A percentile compares a stretch with the other conserved stretches of the same genome.
Conservation (phyloP, 1,140 invertebrate genomes). For the Phymastichus coffea region DNA sequence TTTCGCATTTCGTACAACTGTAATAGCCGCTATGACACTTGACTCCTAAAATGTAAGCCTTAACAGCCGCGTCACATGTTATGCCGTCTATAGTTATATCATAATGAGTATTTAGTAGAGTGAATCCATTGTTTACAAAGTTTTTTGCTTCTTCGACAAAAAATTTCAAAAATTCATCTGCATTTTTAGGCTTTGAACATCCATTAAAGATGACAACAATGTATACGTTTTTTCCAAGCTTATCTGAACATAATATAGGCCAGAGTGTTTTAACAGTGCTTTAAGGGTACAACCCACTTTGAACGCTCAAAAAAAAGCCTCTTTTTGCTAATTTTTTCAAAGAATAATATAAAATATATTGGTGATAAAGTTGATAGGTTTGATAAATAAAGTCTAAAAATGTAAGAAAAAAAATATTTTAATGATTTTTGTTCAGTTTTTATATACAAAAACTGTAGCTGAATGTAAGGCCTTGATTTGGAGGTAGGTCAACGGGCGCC, state of each 20-base stretch:
- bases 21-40: slow-evolving; percentile 45
- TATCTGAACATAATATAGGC: slow-evolving; percentile 34
- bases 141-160: slow-evolving; percentile 31
- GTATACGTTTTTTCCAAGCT: slow-evolving; percentile 24
- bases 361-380: too few species aligned
- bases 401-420: too few species aligned
- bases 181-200: slow-evolving; percentile 26
- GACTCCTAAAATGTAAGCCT: slow-evolving; percentile 40
- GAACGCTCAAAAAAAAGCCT: too few species aligned
- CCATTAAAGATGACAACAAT: slow-evolving; percentile 31
- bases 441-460: too few species aligned
- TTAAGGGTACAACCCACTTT: too few species aligned
- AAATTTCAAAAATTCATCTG: slow-evolving; percentile 24
- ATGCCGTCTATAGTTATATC: slow-evolving; percentile 16
- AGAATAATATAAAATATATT: too few species aligned
- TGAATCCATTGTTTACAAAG: slow-evolving; percentile 25
- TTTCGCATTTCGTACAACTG: slow-evolving; percentile 45
- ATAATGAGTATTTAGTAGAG: slow-evolving; percentile 12
- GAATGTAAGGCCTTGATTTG: too few species aligned
- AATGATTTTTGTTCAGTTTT: too few species aligned
- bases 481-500: too few species aligned
- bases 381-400: too few species aligned
- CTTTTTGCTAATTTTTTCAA: too few species aligned
- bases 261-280: slow-evolving; percentile 24
- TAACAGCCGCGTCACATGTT: slow-evolving; percentile 48